Evolutionary conservation across 2,113 vertebrate species (phyloP).

Genomic region (Chelonoidis abingdonii): DNA sequence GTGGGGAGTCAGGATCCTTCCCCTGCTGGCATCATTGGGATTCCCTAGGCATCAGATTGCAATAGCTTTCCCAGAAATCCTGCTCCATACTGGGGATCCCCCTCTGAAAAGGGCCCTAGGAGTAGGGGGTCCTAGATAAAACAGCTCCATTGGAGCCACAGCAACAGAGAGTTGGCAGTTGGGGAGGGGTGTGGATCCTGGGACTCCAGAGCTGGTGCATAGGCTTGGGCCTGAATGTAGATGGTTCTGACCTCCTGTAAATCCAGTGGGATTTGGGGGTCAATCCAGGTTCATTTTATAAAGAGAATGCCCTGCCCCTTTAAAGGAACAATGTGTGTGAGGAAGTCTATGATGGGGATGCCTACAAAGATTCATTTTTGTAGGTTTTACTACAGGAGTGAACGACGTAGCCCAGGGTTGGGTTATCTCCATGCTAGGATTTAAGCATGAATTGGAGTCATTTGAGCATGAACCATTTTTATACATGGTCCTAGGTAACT

Average conservation of each 20-base stretch:
- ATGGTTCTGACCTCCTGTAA: background rate
- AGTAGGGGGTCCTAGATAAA: background rate
- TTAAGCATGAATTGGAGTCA: background rate
- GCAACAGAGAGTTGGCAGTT: background rate
- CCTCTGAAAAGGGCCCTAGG: background rate
- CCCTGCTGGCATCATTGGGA: background rate
- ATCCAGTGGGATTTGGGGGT: background rate
- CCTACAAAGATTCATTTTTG: background rate
- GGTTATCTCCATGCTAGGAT: background rate
- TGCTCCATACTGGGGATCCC: background rate
- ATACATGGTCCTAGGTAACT: background rate
- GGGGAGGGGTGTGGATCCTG: background rate
- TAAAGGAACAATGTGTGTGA: too few species aligned
- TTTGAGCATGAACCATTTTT: background rate
- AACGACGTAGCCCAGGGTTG: background rate
- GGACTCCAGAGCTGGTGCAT: background rate
- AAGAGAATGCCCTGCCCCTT: background rate
- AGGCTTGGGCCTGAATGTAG: background rate
- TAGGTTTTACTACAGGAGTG: background rate
- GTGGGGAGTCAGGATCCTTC: background rate
- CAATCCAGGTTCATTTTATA: background rate
- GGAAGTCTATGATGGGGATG: background rate
- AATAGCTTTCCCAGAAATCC: background rate
- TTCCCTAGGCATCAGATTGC: background rate
- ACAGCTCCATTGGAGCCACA: background rate